Evolutionary conservation across 2,888 invertebrate genomes (phyloP), one percentile per base, ranked within the genome.

Genomic region (Nephrotoma appendiculata): DNA sequence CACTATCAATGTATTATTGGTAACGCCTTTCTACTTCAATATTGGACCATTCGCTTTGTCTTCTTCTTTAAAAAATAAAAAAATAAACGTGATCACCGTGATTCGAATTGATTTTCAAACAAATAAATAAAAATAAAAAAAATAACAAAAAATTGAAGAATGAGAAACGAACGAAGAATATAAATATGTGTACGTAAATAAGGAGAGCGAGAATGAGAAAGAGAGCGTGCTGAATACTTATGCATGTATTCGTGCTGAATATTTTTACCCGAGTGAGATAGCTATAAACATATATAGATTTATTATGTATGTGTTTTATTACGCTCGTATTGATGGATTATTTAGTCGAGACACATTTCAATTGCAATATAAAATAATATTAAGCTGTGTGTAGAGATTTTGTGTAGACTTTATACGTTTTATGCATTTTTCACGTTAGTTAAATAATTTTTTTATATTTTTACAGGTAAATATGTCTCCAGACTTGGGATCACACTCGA

Each of bases 21-120:
- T 84, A 87, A 87, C 87, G 87, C 87, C 87, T 87, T 52, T 85
- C 86, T 86, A 86, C 87, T 87, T 87, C 87, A 86, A 87, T 87
- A 87, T 87, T 87, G 87, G 87, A 87, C 86, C 87, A 87, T 86
- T 87, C 87, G 85, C 71, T 86, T 86, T 85, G 86, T 86, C 57
- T 86, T 52, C 57, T 86, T 86, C 41, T 86, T 57, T 86, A 57
- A 52, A 86, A 86, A 19, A 86, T 31, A 86, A 86, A 86, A 41
- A 86, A 86, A 57, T n/a, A 86, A 52, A 86, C 86, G 86, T 86
- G 86, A 86, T 86, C 52, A 44, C 44, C 85, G 85, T 85, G 85
- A 85, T 85, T 85, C 43, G 85, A 85, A 85, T 85, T 85, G 85
- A 85, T 85, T 85, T 44, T 44, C 19, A 84, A 84, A 84, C 41